These are phyloP conservation scores for Tachina grossa DNA, from an alignment of 2,888 invertebrate species.

Conservation along the genomic window DNA sequence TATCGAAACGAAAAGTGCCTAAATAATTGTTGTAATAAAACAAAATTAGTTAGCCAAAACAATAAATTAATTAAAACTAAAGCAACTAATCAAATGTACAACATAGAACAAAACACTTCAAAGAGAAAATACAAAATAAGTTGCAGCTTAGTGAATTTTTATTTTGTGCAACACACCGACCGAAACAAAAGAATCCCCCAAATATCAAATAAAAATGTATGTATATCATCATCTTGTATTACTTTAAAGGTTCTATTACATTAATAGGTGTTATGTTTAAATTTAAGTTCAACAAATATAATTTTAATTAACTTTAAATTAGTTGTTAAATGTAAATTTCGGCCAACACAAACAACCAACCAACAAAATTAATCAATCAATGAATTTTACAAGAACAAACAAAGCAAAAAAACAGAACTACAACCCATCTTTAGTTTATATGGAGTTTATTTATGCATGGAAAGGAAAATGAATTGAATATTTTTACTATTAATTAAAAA, in stretches of 20 bases:
- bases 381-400: not conserved
- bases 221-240: constrained; percentile 26
- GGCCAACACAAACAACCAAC: constrained; percentile 3
- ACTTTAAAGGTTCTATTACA: constrained; percentile 68
- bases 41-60: constrained; percentile 58
- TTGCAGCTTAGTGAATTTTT: constrained; percentile 3
- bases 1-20: constrained; percentile 50
- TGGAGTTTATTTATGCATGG: constrained; percentile 11
- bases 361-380: not conserved
- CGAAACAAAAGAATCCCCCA: not conserved
- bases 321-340: constrained; percentile 16
- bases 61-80: constrained; percentile 9
- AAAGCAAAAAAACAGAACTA: not conserved
- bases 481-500: constrained; percentile 41
- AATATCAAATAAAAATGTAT: constrained; percentile 4
- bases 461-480: constrained; percentile 8
- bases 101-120: constrained; percentile 20
- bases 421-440: constrained; percentile 50
- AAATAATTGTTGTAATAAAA: constrained; percentile 28
- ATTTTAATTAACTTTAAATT: constrained; percentile 40
- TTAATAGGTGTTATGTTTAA: constrained; percentile 69
- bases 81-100: constrained; percentile 29
- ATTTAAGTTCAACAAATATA: constrained; percentile 47
- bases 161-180: not conserved
- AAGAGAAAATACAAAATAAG: constrained; percentile 15